Conservation (phyloP, 2,888 invertebrate genomes). For the Fragum fragum region DNA sequence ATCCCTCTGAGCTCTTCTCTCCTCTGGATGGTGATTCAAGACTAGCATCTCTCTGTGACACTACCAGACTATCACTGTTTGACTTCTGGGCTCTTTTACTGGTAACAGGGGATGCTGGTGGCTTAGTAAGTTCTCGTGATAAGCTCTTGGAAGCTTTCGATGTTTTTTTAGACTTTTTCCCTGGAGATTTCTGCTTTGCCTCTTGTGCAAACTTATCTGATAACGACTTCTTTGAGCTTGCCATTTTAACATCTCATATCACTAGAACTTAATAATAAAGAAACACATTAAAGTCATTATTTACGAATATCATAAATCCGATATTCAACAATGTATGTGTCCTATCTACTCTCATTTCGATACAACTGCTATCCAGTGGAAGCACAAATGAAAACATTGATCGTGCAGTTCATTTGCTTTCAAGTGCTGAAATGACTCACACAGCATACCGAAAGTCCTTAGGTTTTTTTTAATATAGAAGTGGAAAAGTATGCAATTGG, state of each 20-base stretch:
- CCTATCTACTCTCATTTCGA: background rate
- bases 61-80: slow-evolving; percentile 52
- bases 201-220: slow-evolving; percentile 72
- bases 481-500: too few relatives aligned
- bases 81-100: slow-evolving; percentile 58
- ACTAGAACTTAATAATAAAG: too few relatives aligned
- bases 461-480: too few relatives aligned
- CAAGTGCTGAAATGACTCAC: slow-evolving; percentile 13
- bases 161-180: slow-evolving; percentile 60
- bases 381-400: background rate
- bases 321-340: too few relatives aligned
- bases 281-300: too few relatives aligned
- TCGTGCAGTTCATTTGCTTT: slow-evolving; percentile 17
- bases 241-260: slow-evolving; percentile 38
- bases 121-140: slow-evolving; percentile 51
- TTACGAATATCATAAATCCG: too few relatives aligned
- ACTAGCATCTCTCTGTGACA: background rate
- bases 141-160: slow-evolving; percentile 54
- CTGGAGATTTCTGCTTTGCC: slow-evolving; percentile 67
- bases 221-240: slow-evolving; percentile 73
- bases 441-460: background rate
- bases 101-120: slow-evolving; percentile 36
- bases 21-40: slow-evolving; percentile 7
- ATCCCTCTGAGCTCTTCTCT: background rate
- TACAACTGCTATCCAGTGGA: background rate